Conservation (phyloP, 2,113 vertebrate species). For the Spea bombifrons region DNA sequence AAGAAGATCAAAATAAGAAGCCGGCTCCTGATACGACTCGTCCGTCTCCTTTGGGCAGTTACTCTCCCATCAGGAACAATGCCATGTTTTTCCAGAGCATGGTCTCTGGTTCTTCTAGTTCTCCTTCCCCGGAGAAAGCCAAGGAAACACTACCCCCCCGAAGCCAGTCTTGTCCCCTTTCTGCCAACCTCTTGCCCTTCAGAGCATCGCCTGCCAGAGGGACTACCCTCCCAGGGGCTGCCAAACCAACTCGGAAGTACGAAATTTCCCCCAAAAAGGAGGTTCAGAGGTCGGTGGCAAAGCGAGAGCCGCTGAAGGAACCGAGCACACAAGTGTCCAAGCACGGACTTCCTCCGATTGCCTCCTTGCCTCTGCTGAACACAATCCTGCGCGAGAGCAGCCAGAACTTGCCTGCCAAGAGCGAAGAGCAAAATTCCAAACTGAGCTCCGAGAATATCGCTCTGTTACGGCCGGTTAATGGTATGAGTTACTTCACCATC, state of each 20-base stretch:
- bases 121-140: constrained; percentile 63
- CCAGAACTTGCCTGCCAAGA: constrained; percentile 59
- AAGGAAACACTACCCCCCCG: constrained; percentile 63
- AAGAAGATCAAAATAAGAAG: constrained; percentile 32
- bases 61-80: constrained; percentile 81
- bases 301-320: constrained; percentile 47
- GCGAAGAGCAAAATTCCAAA: constrained; percentile 62
- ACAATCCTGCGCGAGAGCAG: constrained; percentile 60
- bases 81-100: constrained; percentile 70
- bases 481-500: constrained; percentile 58
- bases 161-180: constrained; percentile 63
- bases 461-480: constrained; percentile 71
- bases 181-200: constrained; percentile 63
- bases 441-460: constrained; percentile 53
- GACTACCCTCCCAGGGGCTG: constrained; percentile 41
- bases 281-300: constrained; percentile 30
- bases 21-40: constrained; percentile 71
- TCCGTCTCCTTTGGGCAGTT: constrained; percentile 89
- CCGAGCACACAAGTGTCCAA: constrained; percentile 55
- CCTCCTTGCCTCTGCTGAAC: constrained; percentile 55
- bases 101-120: constrained; percentile 78
- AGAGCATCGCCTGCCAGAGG: constrained; percentile 59
- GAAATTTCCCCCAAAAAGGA: constrained; percentile 49
- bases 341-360: constrained; percentile 70
- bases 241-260: constrained; percentile 43